phyloP scores from a whole-genome alignment of 2,888 invertebrate species.

The Agapetus fuscipes region DNA sequence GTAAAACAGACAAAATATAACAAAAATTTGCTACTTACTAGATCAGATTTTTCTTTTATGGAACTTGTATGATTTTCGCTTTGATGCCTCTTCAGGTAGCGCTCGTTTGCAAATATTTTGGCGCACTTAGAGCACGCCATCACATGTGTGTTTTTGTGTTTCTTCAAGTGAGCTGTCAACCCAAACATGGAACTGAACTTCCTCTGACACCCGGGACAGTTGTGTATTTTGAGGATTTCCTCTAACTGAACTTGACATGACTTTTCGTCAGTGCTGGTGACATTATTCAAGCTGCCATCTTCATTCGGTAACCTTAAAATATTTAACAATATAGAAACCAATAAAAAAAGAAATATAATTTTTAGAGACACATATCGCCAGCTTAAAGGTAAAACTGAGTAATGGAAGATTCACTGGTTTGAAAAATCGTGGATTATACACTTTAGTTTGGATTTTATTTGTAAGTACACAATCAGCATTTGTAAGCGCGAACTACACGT shows the following conservation, averaged over 20 bases:
- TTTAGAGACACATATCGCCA: no score
- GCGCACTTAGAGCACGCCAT: conserved; percentile 10
- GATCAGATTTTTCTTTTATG: conserved; percentile 3
- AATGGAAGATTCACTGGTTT: no score
- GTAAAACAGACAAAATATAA: background rate
- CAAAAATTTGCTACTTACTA: conserved; percentile 1
- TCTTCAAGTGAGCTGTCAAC: conserved; percentile 12
- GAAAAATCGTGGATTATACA: no score
- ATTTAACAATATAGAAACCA: no score
- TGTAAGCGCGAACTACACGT: no score
- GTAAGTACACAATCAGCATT: no score
- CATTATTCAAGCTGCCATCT: background rate
- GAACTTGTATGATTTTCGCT: conserved; percentile 7
- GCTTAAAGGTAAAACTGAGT: no score
- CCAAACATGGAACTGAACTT: conserved; percentile 10
- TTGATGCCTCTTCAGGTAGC: conserved; percentile 8
- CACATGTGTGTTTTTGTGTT: conserved; percentile 4
- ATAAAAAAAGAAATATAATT: no score
- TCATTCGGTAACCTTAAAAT: no score
- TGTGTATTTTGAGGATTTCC: conserved; percentile 8
- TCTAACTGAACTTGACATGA: conserved; percentile 9
- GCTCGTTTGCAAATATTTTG: conserved; percentile 6
- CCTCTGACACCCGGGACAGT: conserved; percentile 14
- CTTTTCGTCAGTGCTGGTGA: conserved; percentile 9
- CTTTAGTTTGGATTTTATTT: no score